phyloP scores from a whole-genome alignment of 2,888 invertebrate species.

The Aphrophora alni region DNA sequence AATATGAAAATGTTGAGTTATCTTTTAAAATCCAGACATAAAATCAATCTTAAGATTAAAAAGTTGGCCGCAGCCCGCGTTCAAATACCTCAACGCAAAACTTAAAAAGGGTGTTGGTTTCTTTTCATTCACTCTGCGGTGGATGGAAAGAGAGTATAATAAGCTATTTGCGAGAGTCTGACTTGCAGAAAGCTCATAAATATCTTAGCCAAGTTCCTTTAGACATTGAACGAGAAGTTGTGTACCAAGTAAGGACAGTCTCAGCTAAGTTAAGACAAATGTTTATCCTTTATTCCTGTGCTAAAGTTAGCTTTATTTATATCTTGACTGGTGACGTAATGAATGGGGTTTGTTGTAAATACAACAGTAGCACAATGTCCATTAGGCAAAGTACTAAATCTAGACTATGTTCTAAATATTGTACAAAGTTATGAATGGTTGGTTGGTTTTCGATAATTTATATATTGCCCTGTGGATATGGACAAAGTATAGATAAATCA shows the following conservation, averaged over 20 bases:
- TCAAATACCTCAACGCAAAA: too few relatives aligned
- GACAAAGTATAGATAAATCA: not conserved
- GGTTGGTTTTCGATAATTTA: not conserved
- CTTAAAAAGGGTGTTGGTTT: not conserved
- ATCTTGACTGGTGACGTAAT: not conserved
- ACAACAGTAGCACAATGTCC: not conserved
- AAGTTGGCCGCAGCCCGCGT: too few relatives aligned
- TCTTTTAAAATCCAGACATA: too few relatives aligned
- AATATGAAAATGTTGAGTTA: too few relatives aligned
- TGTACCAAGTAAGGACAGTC: not conserved
- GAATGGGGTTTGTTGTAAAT: not conserved
- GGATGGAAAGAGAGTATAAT: not conserved
- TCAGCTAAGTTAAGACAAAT: not conserved
- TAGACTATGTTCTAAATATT: too few relatives aligned
- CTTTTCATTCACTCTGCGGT: not conserved
- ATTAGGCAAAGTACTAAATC: not conserved
- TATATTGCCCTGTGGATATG: too few relatives aligned
- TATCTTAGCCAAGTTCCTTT: not conserved
- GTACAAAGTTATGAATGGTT: too few relatives aligned
- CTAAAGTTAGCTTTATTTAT: not conserved
- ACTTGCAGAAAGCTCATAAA: not conserved
- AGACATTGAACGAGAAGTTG: not conserved
- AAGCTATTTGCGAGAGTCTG: not conserved
- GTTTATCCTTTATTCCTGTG: conserved; percentile 3
- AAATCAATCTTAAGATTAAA: too few relatives aligned